These are phyloP conservation scores for Agrotis segetum DNA, from an alignment of 2,888 invertebrate genomes.

Conservation along the genomic window DNA sequence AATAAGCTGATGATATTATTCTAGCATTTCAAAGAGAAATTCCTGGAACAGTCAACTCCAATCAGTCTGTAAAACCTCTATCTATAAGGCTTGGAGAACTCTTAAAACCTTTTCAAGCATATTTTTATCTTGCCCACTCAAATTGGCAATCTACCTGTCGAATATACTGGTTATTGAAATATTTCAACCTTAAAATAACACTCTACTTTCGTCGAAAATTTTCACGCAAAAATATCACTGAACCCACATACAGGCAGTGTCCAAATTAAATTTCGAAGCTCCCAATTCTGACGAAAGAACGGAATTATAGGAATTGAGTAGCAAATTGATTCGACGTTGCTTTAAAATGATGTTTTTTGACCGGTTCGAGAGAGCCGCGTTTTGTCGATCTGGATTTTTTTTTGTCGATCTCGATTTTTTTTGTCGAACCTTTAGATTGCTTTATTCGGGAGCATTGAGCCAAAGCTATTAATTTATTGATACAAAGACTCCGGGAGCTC, in stretches of 20 bases:
- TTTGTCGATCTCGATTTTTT: conserved; percentile 28
- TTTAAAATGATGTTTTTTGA: conserved; percentile 53
- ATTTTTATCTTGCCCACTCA: background rate
- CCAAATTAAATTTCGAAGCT: conserved; percentile 45
- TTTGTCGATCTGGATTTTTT: conserved; percentile 38
- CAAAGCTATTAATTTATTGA: conserved; percentile 61
- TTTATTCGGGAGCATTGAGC: conserved; percentile 43
- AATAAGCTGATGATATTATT: background rate
- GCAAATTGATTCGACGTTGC: conserved; percentile 54
- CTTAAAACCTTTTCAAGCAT: no score
- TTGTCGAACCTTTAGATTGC: conserved; percentile 20
- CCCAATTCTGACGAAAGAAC: conserved; percentile 34
- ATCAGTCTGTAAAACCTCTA: background rate
- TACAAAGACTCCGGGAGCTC: conserved; percentile 49
- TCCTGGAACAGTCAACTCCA: background rate
- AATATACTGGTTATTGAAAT: background rate
- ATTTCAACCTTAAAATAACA: background rate
- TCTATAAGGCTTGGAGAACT: no score
- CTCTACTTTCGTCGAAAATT: background rate
- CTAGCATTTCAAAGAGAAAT: background rate
- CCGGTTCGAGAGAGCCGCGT: conserved; percentile 24
- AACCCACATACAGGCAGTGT: conserved; percentile 26
- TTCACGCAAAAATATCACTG: conserved; percentile 8
- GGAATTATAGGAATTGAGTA: conserved; percentile 54
- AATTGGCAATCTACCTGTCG: background rate